phyloP scores from a whole-genome alignment of 2,113 vertebrate genomes.

The Parus major region DNA sequence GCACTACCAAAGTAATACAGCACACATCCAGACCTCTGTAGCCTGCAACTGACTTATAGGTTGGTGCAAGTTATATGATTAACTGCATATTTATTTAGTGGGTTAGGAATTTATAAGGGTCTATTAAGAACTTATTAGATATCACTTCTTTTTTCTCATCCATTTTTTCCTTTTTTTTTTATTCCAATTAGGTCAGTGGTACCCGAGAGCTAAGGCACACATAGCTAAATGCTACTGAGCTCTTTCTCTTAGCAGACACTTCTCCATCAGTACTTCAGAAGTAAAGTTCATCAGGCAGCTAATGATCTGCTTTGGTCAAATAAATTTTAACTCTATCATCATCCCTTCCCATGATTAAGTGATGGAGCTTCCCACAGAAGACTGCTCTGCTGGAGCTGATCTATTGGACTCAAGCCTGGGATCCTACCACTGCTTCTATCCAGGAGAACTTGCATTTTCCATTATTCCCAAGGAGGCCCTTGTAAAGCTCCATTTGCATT shows the following conservation, averaged over 20 bases:
- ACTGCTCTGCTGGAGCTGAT: not conserved
- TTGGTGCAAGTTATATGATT: not conserved
- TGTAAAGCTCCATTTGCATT: not conserved
- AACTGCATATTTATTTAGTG: not conserved
- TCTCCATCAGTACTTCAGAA: not conserved
- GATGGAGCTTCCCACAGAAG: not conserved
- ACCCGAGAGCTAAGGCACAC: not conserved
- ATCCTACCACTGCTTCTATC: not conserved
- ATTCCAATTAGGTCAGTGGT: not conserved
- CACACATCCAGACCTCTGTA: not conserved
- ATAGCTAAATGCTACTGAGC: not conserved
- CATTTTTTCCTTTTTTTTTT: not conserved
- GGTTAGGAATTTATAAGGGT: not conserved
- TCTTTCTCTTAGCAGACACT: not conserved
- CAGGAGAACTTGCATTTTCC: not conserved
- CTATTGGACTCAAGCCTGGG: not conserved
- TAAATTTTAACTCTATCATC: not conserved
- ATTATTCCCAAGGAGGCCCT: not conserved
- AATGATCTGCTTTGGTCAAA: not conserved
- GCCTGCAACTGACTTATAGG: not conserved
- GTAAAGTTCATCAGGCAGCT: not conserved
- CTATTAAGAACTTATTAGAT: not conserved
- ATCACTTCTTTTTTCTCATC: not conserved
- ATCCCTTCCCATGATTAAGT: not conserved
- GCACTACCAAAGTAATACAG: not conserved